A percentile compares a stretch with the other conserved stretches of the same genome.
Conservation (phyloP, 1,140 invertebrate genomes). For the Grapholita molesta region DNA sequence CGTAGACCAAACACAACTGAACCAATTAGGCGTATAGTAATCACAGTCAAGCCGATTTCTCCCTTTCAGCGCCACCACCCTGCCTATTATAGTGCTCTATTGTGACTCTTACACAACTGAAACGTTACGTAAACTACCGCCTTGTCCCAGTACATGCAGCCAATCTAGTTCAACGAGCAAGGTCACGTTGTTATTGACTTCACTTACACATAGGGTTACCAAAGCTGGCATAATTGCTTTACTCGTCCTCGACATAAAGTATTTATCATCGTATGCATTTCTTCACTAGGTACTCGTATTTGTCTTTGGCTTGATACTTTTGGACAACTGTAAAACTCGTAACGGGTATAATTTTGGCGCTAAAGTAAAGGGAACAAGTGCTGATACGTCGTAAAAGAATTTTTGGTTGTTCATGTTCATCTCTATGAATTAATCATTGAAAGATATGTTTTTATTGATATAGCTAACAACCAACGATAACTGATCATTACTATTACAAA, state of each 20-base stretch:
- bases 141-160: slow-evolving; percentile 5
- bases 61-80: background rate
- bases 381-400: no score
- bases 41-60: background rate
- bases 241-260: background rate
- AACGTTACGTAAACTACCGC: slow-evolving; percentile 7
- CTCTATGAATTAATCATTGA: no score
- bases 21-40: background rate
- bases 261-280: background rate
- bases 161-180: slow-evolving; percentile 16
- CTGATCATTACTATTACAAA: no score
- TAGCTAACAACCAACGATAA: no score
- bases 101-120: slow-evolving; percentile 3
- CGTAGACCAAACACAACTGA: background rate
- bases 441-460: no score
- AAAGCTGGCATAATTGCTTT: background rate
- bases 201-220: background rate
- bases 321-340: no score
- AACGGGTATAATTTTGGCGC: no score
- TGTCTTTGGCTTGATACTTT: no score
- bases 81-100: background rate
- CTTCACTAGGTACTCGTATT: background rate
- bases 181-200: slow-evolving; percentile 10
- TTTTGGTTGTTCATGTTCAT: no score
- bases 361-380: no score